phyloP scores from a whole-genome alignment of 2,888 invertebrate species.

The Argyresthia goedartella region DNA sequence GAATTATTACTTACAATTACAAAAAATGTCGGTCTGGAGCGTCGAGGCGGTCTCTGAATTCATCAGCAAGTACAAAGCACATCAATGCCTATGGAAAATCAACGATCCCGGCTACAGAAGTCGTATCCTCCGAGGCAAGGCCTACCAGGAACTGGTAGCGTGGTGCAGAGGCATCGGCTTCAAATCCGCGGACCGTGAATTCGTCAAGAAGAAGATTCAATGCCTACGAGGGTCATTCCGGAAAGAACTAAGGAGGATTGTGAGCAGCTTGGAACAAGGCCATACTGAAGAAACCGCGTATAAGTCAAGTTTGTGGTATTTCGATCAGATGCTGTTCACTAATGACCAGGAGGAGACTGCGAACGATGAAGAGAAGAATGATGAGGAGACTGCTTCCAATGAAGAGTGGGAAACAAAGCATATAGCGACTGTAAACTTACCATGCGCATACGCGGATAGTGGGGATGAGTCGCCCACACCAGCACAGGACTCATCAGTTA shows the following conservation, averaged over 20 bases:
- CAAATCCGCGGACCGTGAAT: constrained; percentile 8
- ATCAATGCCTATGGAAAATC: constrained; percentile 11
- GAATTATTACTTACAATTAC: constrained; percentile 1
- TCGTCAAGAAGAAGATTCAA: constrained; percentile 10
- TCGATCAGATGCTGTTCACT: constrained; percentile 4
- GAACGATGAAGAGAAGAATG: not conserved
- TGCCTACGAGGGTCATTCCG: constrained; percentile 11
- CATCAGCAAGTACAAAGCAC: constrained; percentile 6
- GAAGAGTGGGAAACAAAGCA: not conserved
- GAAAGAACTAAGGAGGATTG: constrained; percentile 10
- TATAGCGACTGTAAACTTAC: not conserved
- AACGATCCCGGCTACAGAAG: constrained; percentile 8
- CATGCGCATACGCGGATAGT: no score
- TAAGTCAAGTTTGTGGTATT: constrained; percentile 7
- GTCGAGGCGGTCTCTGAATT: constrained; percentile 8
- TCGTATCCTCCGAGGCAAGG: constrained; percentile 3
- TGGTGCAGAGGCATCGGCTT: constrained; percentile 10
- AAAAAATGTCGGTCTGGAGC: constrained; percentile 9
- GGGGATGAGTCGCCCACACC: no score
- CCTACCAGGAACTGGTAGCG: constrained; percentile 8
- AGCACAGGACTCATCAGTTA: no score
- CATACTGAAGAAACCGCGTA: constrained; percentile 7
- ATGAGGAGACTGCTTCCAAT: not conserved
- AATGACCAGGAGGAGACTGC: constrained; percentile 3
- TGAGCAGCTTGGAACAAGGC: constrained; percentile 8